phyloP scores from a whole-genome alignment of 2,113 vertebrate species.

The Cavia aperea region DNA sequence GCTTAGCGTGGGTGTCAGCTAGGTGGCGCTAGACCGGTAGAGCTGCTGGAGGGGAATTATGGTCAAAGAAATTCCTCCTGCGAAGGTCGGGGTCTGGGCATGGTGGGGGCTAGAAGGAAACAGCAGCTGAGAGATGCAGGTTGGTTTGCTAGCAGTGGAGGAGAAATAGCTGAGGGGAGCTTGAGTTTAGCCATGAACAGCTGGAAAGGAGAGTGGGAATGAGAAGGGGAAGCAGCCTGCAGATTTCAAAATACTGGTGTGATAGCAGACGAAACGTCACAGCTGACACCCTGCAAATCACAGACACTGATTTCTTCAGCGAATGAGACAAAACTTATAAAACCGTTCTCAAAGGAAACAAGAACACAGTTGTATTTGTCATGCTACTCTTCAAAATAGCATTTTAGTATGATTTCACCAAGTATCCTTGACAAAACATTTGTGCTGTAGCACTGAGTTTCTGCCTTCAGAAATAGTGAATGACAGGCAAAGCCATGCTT shows the following conservation, averaged over 20 bases:
- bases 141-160: background rate
- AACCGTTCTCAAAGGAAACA: background rate
- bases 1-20: background rate
- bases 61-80: background rate
- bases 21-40: background rate
- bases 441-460: constrained; percentile 20
- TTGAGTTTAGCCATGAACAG: background rate
- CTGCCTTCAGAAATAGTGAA: background rate
- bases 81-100: background rate
- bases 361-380: constrained; percentile 1
- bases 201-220: background rate
- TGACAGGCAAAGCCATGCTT: background rate
- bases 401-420: constrained; percentile 35
- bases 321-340: constrained; percentile 10
- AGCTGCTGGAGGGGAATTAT: background rate
- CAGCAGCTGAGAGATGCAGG: background rate
- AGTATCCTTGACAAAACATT: constrained; percentile 22
- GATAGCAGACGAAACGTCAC: constrained; percentile 1
- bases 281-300: constrained; percentile 45
- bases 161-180: background rate
- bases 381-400: constrained; percentile 25
- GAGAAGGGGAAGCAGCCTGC: background rate
- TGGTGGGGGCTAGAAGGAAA: background rate
- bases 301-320: constrained; percentile 39
- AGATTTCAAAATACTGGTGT: background rate